Evolutionary conservation across 2,888 invertebrate species (phyloP), one percentile per base, ranked within the genome.

Genomic region (Papilio protenor): DNA sequence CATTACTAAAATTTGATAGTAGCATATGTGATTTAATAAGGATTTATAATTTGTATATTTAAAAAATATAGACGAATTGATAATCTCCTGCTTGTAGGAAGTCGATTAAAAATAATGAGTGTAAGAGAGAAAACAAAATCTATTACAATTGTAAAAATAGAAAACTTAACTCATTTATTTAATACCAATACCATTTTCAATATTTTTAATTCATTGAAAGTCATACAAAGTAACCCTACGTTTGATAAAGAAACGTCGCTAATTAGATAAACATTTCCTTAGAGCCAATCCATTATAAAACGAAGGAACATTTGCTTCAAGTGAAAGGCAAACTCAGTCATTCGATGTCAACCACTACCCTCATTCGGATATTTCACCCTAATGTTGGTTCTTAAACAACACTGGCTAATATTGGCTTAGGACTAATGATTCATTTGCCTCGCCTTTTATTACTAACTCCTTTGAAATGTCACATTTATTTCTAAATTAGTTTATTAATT

Each of bases 281-380:
- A 85, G 87, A 84, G 87, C 85, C 87, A 87, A 92, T 91, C 92
- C 92, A 93, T 93, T 93, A 92, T 90, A 92, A 92, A 93, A 92
- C 92, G 90, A 92, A 93, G 92, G 90, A 90, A 90, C 87, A 87
- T 89, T 91, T 87, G 87, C 87, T 88, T 86, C 84, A 87, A 88
- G 83, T 83, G 87, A 87, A 88, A 90, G 86, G 87, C 71, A 78
- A 78, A 78, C 78, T 72, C 75, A 57, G 78, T 75, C 75, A 75
- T 75, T 75, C 64, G 64, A 47, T 72, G 82, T 81, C 80, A 79
- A 81, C 80, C 80, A 75, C 80, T 82, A 77, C 80, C 81, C 82
- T 77, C 81, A 80, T 78, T 81, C 80, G 80, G 80, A 87, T 87
- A 87, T 87, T 87, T 87, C 85, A 87, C 86, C 89, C 85, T 80